A percentile compares a stretch with the other conserved stretches of the same genome.
phyloP scores from a whole-genome alignment of 2,113 vertebrate species.

The Probosciger aterrimus region DNA sequence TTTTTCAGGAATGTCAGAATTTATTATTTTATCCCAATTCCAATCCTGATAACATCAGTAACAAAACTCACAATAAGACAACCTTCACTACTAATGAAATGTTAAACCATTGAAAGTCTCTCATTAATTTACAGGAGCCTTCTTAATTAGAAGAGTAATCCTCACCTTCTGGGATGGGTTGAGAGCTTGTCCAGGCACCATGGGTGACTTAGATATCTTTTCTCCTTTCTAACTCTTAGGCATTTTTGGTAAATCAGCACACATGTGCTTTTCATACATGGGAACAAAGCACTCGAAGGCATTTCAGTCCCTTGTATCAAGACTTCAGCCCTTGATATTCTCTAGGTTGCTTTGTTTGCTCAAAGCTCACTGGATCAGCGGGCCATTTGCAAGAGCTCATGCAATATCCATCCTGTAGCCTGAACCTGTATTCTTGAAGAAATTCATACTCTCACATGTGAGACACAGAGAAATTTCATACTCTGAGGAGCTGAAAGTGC shows the following conservation, averaged over 20 bases:
- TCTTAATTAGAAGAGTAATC: not conserved
- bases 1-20: not conserved
- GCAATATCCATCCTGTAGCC: not conserved
- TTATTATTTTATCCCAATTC: not conserved
- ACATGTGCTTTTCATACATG: not conserved
- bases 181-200: not conserved
- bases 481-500: not conserved
- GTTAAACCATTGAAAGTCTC: not conserved
- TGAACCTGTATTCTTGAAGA: not conserved
- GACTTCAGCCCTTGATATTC: not conserved
- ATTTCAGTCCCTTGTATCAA: not conserved
- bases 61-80: not conserved
- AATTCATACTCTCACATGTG: not conserved
- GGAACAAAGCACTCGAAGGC: not conserved
- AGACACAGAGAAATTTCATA: not conserved
- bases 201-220: not conserved
- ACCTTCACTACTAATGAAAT: not conserved
- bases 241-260: not conserved
- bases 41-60: not conserved
- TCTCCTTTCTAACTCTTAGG: not conserved
- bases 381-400: not conserved
- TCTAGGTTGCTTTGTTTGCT: not conserved
- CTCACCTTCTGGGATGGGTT: not conserved
- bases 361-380: not conserved
- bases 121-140: not conserved